phyloP scores from a whole-genome alignment of 2,888 invertebrate species.

The Sinopyrophorus schimmeli region DNA sequence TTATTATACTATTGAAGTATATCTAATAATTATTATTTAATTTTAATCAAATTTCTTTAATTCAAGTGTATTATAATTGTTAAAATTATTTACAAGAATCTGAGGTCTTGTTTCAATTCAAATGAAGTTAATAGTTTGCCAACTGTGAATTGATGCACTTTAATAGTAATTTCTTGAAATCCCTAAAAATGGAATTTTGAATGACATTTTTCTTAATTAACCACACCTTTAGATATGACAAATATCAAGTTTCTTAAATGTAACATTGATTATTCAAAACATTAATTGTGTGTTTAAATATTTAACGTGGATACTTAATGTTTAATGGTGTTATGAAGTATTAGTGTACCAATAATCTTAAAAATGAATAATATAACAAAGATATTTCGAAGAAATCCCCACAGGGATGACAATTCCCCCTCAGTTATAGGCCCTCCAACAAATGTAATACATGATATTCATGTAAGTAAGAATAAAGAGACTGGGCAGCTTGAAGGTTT shows the following conservation, averaged over 20 bases:
- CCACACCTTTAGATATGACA: slow-evolving; percentile 15
- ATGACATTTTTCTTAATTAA: slow-evolving; percentile 13
- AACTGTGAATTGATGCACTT: no score
- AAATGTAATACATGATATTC: slow-evolving; percentile 82
- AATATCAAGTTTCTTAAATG: slow-evolving; percentile 2
- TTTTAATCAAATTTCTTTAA: no score
- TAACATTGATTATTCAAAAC: slow-evolving; percentile 4
- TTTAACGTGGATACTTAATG: background rate
- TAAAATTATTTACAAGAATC: no score
- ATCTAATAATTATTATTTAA: no score
- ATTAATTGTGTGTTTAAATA: background rate
- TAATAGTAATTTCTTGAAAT: no score
- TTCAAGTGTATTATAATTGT: no score
- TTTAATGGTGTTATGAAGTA: background rate
- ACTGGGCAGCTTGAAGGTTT: slow-evolving; percentile 86
- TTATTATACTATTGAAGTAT: no score
- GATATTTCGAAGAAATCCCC: slow-evolving; percentile 33
- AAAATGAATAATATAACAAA: slow-evolving; percentile 36
- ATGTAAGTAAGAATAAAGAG: slow-evolving; percentile 80
- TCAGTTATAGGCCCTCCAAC: slow-evolving; percentile 82
- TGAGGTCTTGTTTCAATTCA: no score
- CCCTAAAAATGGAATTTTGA: slow-evolving; percentile 14
- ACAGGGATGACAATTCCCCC: slow-evolving; percentile 57
- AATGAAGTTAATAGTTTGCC: no score
- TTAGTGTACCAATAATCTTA: background rate